A percentile compares a stretch with the other conserved stretches of the same genome.
phyloP scores from a whole-genome alignment of 2,797 vertebrate genomes.

The Pangasius macronema region DNA sequence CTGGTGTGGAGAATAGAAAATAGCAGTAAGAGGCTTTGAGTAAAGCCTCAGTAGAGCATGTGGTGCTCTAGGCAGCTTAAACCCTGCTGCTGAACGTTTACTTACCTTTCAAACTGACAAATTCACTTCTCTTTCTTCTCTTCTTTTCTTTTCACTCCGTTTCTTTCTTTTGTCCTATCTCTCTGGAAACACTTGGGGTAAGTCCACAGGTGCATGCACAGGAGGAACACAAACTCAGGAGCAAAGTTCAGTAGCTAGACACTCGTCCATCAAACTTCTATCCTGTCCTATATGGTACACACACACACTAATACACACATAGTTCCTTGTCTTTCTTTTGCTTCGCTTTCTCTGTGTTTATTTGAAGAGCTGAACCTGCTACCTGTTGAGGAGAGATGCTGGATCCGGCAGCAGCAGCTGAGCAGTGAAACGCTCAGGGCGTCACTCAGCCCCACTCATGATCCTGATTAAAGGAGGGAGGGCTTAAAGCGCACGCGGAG shows the following conservation, averaged over 20 bases:
- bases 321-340: not conserved
- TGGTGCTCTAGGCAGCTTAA: conserved; percentile 60
- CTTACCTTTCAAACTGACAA: conserved; percentile 67
- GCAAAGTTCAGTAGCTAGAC: not conserved
- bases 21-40: conserved; percentile 77
- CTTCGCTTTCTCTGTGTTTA: not conserved
- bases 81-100: conserved; percentile 47
- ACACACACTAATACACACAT: not conserved
- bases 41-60: conserved; percentile 70
- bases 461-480: conserved; percentile 53
- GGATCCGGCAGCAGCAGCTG: conserved; percentile 30
- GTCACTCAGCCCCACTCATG: conserved; percentile 33
- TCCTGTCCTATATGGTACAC: not conserved
- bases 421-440: conserved; percentile 17
- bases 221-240: conserved; percentile 5
- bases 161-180: conserved; percentile 17
- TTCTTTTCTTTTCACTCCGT: conserved; percentile 2
- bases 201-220: conserved; percentile 27
- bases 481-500: conserved; percentile 35
- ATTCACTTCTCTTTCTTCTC: conserved; percentile 12
- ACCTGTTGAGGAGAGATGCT: conserved; percentile 54
- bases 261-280: not conserved
- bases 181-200: not conserved
- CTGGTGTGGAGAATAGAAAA: conserved; percentile 58
- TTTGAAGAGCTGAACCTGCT: not conserved